A percentile compares a stretch with the other conserved stretches of the same genome.
Evolutionary conservation across 1,140 invertebrate genomes (phyloP).

Genomic region (Apis laboriosa): DNA sequence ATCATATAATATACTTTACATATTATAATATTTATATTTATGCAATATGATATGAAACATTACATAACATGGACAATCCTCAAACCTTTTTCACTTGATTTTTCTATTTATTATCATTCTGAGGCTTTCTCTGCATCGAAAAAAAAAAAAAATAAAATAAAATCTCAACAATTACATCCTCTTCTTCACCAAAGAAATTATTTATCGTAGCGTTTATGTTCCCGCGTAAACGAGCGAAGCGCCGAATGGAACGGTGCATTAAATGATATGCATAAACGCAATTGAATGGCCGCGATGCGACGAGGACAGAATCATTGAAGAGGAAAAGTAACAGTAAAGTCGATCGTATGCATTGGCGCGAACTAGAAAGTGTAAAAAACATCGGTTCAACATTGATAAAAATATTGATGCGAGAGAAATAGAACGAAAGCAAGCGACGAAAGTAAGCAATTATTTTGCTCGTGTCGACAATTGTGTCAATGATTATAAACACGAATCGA

Average conservation of each 20-base stretch:
- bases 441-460: conserved; percentile 66
- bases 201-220: background rate
- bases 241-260: background rate
- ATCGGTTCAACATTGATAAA: conserved; percentile 48
- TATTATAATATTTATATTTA: too few relatives aligned
- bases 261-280: too few relatives aligned
- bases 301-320: conserved; percentile 30
- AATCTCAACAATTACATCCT: too few relatives aligned
- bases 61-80: too few relatives aligned
- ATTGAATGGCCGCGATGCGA: background rate
- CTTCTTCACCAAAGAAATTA: background rate
- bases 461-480: background rate
- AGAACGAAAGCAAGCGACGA: conserved; percentile 61
- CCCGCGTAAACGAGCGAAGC: background rate
- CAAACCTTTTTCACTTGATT: too few relatives aligned
- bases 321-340: conserved; percentile 48
- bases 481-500: conserved; percentile 28
- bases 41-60: too few relatives aligned
- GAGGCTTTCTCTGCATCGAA: too few relatives aligned
- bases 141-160: too few relatives aligned
- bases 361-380: conserved; percentile 72
- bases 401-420: conserved; percentile 56
- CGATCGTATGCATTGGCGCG: conserved; percentile 50
- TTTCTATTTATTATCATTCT: too few relatives aligned
- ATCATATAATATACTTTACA: too few relatives aligned